Percentiles rank a stretch among this genome's conserved stretches.
Evolutionary conservation across 2,888 invertebrate species (phyloP).

Genomic region (Cylloceria caligata): DNA sequence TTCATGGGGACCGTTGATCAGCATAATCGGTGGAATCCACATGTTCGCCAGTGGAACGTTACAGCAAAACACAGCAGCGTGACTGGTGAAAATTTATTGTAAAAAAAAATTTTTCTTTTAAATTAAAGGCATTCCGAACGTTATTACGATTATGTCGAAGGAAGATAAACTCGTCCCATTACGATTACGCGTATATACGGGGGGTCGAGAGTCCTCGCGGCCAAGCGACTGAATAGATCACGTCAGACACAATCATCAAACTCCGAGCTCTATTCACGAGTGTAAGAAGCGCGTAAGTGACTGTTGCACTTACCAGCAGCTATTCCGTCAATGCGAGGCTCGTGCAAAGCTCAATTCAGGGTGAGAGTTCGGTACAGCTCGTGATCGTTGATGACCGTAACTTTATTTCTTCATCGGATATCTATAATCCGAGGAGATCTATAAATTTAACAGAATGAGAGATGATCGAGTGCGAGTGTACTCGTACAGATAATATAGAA

Average conservation of each 20-base stretch:
- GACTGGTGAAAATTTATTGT: no score
- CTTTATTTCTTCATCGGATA: not conserved
- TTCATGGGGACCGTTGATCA: not conserved
- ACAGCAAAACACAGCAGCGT: not conserved
- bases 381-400: not conserved
- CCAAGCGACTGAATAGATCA: slow-evolving; percentile 49
- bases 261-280: slow-evolving; percentile 34
- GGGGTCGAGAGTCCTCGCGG: not conserved
- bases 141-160: not conserved
- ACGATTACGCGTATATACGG: not conserved
- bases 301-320: slow-evolving; percentile 16
- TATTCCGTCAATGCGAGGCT: not conserved
- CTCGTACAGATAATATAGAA: slow-evolving; percentile 34
- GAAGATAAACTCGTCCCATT: not conserved
- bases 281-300: slow-evolving; percentile 33
- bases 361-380: slow-evolving; percentile 4
- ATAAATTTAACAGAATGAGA: not conserved
- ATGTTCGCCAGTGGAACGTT: not conserved
- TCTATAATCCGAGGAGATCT: not conserved
- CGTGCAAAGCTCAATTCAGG: not conserved
- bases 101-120: slow-evolving; percentile 1
- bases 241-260: slow-evolving; percentile 53
- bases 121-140: not conserved
- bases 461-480: slow-evolving; percentile 29
- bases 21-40: not conserved